phyloP scores from a whole-genome alignment of 2,888 invertebrate species.

The Bellardia pandia region DNA sequence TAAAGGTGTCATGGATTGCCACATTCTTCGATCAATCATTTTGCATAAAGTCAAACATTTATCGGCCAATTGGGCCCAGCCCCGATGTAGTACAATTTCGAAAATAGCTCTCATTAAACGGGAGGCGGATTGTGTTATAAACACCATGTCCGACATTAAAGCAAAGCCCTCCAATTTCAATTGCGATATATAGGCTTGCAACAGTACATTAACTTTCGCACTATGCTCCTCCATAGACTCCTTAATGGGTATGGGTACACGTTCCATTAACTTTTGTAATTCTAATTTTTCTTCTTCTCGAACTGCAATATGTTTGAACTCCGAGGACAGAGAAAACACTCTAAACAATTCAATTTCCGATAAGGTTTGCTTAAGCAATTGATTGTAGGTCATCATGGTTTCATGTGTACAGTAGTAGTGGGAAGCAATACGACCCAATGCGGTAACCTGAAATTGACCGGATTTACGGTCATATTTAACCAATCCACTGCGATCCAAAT shows the following conservation, averaged over 20 bases:
- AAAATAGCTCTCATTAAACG: slow-evolving; percentile 97
- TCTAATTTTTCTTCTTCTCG: slow-evolving; percentile 98
- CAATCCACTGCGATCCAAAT: slow-evolving; percentile 96
- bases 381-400: slow-evolving; percentile 98
- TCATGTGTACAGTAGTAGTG: slow-evolving; percentile 99
- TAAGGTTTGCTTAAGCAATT: slow-evolving; percentile 96
- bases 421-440: slow-evolving; percentile 98
- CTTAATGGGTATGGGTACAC: slow-evolving; percentile 99
- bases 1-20: slow-evolving; percentile 99
- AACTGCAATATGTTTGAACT: slow-evolving; percentile 96
- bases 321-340: slow-evolving; percentile 99
- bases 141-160: slow-evolving; percentile 99
- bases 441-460: slow-evolving; percentile 94
- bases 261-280: slow-evolving; percentile 93
- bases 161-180: slow-evolving; percentile 99
- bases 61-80: slow-evolving; percentile 99
- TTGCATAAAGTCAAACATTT: slow-evolving; percentile 98
- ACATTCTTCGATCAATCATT: slow-evolving; percentile 99
- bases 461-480: slow-evolving; percentile 97
- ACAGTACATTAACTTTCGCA: slow-evolving; percentile 97
- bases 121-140: slow-evolving; percentile 98
- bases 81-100: slow-evolving; percentile 96
- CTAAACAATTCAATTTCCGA: slow-evolving; percentile 98
- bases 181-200: slow-evolving; percentile 99
- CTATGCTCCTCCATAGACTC: slow-evolving; percentile 98